Evolutionary conservation across 2,797 vertebrate genomes (phyloP).

Genomic region (Eutrigla gurnardus): DNA sequence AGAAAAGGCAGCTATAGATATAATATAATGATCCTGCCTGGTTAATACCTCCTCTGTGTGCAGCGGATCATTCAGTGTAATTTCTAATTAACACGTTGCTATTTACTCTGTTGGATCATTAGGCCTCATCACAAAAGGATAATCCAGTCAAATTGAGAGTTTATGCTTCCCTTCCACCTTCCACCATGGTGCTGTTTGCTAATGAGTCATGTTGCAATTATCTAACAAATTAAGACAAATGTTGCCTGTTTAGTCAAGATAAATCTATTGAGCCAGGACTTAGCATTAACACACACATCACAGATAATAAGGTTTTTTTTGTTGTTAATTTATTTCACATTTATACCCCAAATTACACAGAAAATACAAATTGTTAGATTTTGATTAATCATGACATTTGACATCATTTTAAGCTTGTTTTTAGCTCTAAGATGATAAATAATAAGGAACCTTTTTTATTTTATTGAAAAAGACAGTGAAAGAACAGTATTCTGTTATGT

Average conservation of each 20-base stretch:
- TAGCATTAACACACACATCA: slow-evolving; percentile 5
- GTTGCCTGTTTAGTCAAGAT: slow-evolving; percentile 71
- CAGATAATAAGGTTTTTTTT: slow-evolving; percentile 1
- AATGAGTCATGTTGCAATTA: slow-evolving; percentile 74
- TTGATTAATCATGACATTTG: background rate
- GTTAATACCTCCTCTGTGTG: slow-evolving; percentile 79
- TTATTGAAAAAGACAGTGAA: background rate
- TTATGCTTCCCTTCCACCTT: slow-evolving; percentile 79
- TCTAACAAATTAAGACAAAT: slow-evolving; percentile 75
- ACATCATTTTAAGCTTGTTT: background rate
- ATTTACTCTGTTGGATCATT: slow-evolving; percentile 87
- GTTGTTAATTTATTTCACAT: slow-evolving; percentile 2
- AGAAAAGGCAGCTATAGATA: slow-evolving; percentile 41
- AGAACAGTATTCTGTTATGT: background rate
- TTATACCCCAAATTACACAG: background rate
- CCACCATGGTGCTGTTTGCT: slow-evolving; percentile 72
- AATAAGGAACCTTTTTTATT: background rate
- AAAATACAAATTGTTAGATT: background rate
- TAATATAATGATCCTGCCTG: slow-evolving; percentile 60
- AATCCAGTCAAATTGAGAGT: slow-evolving; percentile 85
- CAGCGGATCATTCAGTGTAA: slow-evolving; percentile 81
- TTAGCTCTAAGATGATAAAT: slow-evolving; percentile 5
- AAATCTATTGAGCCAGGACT: slow-evolving; percentile 37
- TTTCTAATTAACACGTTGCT: slow-evolving; percentile 88
- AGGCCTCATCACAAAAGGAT: slow-evolving; percentile 84